These are phyloP conservation scores for Oophaga pumilio DNA, from an alignment of 2,113 vertebrate species.

Conservation along the genomic window DNA sequence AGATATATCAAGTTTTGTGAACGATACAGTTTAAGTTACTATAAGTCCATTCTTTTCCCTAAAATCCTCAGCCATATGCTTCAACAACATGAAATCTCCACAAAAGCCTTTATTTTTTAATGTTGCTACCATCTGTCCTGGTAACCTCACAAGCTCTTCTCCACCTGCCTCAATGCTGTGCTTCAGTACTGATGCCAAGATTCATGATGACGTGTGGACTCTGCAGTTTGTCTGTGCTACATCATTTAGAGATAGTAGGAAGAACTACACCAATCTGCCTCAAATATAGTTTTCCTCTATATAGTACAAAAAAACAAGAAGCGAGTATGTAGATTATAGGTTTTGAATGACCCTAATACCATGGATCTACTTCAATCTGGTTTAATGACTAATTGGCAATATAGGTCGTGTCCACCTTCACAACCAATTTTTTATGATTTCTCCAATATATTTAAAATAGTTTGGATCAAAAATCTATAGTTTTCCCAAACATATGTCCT, in stretches of 20 bases:
- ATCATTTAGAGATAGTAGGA: not conserved
- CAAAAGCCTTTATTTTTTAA: not conserved
- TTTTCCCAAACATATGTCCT: too few relatives aligned
- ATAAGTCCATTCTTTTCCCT: not conserved
- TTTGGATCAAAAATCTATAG: too few relatives aligned
- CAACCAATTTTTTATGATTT: too few relatives aligned
- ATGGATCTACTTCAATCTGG: too few relatives aligned
- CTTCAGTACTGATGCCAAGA: not conserved
- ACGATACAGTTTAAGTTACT: not conserved
- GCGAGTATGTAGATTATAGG: too few relatives aligned
- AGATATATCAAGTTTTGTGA: not conserved
- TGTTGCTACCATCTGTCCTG: slow-evolving; percentile 24
- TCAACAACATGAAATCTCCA: slow-evolving; percentile 6
- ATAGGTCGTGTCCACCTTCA: too few relatives aligned
- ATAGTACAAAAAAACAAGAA: too few relatives aligned
- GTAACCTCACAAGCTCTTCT: not conserved
- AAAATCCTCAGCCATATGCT: not conserved
- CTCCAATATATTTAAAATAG: too few relatives aligned
- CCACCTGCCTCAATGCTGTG: slow-evolving; percentile 22
- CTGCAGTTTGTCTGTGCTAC: not conserved
- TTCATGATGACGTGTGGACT: not conserved
- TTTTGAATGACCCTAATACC: too few relatives aligned
- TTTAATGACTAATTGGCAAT: too few relatives aligned
- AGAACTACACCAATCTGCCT: not conserved
- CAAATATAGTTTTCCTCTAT: not conserved